A percentile compares a stretch with the other conserved stretches of the same genome.
These are phyloP conservation scores for Dendrolimus houi DNA, from an alignment of 2,888 invertebrate species.

Conservation along the genomic window DNA sequence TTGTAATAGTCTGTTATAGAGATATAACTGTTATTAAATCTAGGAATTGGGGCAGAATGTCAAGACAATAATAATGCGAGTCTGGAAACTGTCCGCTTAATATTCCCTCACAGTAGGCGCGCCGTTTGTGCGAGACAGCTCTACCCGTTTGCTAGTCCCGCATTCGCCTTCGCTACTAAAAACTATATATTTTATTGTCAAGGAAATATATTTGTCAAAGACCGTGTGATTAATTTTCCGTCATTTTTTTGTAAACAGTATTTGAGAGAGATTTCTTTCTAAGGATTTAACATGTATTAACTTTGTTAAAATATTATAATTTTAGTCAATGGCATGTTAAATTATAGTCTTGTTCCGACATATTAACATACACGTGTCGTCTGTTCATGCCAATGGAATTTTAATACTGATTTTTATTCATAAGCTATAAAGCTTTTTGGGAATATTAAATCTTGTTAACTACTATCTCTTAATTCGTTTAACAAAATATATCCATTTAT, in stretches of 20 bases:
- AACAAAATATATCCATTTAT: conserved; percentile 3
- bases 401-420: too few species aligned
- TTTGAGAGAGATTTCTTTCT: conserved; percentile 34
- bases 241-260: conserved; percentile 33
- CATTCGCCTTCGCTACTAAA: conserved; percentile 50
- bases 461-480: too few species aligned
- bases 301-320: not conserved
- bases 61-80: conserved; percentile 50
- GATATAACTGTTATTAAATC: conserved; percentile 10
- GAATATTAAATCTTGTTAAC: too few species aligned
- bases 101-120: conserved; percentile 63
- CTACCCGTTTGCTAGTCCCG: conserved; percentile 52
- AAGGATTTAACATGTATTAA: not conserved
- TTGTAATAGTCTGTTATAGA: not conserved
- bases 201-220: conserved; percentile 70
- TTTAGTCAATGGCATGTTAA: not conserved
- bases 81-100: conserved; percentile 54
- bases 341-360: too few species aligned
- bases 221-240: conserved; percentile 57
- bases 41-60: conserved; percentile 36
- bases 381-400: too few species aligned
- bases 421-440: too few species aligned
- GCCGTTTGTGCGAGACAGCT: conserved; percentile 62
- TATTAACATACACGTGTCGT: too few species aligned
- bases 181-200: conserved; percentile 70